A percentile compares a stretch with the other conserved stretches of the same genome.
Conservation (phyloP, 2,113 vertebrate species). For the Oxyura jamaicensis region DNA sequence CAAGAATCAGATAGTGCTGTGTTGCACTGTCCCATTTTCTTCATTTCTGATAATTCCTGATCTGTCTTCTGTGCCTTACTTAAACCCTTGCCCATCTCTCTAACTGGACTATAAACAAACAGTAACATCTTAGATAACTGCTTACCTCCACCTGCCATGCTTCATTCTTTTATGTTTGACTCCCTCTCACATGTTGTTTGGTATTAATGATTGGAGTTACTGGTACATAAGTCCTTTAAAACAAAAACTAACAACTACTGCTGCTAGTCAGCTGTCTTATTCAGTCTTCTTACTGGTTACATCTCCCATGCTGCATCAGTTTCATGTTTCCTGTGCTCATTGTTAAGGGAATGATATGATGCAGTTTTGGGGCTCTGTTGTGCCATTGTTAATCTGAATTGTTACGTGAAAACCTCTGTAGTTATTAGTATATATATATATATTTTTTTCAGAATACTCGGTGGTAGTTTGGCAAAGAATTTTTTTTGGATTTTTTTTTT, state of each 20-base stretch:
- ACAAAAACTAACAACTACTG: too few species aligned
- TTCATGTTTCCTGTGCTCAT: not conserved
- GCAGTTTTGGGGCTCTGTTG: not conserved
- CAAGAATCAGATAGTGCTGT: not conserved
- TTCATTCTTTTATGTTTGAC: not conserved
- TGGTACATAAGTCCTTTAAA: not conserved
- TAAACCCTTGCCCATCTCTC: not conserved
- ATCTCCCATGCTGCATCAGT: not conserved
- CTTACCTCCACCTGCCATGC: not conserved
- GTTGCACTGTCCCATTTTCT: not conserved
- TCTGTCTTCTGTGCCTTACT: not conserved
- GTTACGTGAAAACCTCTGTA: not conserved
- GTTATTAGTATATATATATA: not conserved
- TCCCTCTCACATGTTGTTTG: not conserved
- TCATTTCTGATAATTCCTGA: not conserved
- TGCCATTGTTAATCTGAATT: not conserved
- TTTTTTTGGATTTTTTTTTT: not conserved
- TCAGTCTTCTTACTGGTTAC: not conserved
- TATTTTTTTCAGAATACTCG: not conserved
- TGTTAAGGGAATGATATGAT: not conserved
- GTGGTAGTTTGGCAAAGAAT: not conserved
- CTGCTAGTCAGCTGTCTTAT: not conserved
- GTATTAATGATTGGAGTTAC: not conserved
- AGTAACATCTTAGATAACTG: too few species aligned
- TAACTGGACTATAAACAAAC: not conserved